Percentiles rank a stretch among this genome's conserved stretches.
Conservation (phyloP, 2,797 vertebrate genomes). For the Galagoides demidoff region DNA sequence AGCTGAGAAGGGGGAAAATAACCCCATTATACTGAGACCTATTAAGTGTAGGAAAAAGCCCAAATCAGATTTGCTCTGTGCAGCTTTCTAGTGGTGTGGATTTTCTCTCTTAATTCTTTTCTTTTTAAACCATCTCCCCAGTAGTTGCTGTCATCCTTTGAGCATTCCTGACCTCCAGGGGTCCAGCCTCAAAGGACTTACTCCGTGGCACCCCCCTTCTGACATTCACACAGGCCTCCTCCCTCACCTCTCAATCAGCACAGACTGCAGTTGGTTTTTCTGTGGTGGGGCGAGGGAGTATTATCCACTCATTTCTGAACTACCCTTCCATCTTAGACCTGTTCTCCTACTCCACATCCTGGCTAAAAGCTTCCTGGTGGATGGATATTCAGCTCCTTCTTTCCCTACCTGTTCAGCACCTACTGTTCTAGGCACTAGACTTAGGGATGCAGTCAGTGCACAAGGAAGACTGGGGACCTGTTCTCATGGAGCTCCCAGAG, state of each 20-base stretch:
- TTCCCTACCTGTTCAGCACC: not conserved
- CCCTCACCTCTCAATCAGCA: not conserved
- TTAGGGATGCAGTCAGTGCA: not conserved
- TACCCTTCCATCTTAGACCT: not conserved
- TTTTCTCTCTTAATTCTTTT: conserved; percentile 32
- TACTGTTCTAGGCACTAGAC: not conserved
- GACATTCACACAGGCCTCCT: not conserved
- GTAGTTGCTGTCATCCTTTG: not conserved
- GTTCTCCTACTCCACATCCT: not conserved
- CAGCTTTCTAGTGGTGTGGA: not conserved
- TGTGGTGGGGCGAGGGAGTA: not conserved
- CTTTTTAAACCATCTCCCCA: conserved; percentile 20
- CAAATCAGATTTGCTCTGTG: not conserved
- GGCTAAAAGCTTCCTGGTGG: not conserved
- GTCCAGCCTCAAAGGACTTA: not conserved
- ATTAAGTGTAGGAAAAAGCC: not conserved
- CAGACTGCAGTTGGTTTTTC: not conserved
- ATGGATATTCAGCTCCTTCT: not conserved
- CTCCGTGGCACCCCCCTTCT: not conserved
- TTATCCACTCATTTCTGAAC: not conserved
- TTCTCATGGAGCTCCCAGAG: not conserved
- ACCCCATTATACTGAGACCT: not conserved
- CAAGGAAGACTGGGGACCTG: not conserved
- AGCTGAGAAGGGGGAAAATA: not conserved
- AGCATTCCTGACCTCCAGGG: not conserved